These are phyloP conservation scores for Drosophila acutilabella DNA, from an alignment of 2,888 invertebrate species.

Conservation along the genomic window DNA sequence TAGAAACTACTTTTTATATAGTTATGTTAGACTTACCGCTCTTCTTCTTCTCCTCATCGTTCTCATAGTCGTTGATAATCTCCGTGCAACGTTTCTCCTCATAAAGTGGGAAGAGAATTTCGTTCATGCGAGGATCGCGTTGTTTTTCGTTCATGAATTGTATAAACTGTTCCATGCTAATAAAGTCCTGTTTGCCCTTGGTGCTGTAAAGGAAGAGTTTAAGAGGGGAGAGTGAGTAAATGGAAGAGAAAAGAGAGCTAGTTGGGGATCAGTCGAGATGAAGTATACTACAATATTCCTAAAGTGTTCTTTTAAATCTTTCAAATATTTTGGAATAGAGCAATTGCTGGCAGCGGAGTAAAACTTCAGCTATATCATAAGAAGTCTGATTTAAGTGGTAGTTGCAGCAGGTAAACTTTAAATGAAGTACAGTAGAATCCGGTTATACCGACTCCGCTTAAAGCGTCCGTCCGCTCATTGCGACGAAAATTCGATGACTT, in stretches of 20 bases:
- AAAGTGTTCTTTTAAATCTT: too few species aligned
- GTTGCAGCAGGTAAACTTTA: too few species aligned
- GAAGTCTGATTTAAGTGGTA: too few species aligned
- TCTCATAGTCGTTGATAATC: constrained; percentile 97
- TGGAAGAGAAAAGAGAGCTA: too few species aligned
- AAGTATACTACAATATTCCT: too few species aligned
- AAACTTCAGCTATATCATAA: too few species aligned
- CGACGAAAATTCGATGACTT: too few species aligned
- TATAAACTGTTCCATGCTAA: constrained; percentile 94
- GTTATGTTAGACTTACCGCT: constrained; percentile 49
- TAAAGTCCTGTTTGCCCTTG: constrained; percentile 94
- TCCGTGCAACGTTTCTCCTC: constrained; percentile 96
- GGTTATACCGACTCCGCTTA: too few species aligned
- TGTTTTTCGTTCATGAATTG: constrained; percentile 98
- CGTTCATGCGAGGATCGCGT: constrained; percentile 98
- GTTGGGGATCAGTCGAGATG: not conserved
- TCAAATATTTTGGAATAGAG: too few species aligned
- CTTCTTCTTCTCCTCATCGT: constrained; percentile 88
- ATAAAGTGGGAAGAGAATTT: constrained; percentile 98
- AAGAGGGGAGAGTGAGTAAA: not conserved
- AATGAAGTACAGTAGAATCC: too few species aligned
- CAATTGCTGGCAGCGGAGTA: too few species aligned
- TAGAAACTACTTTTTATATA: not conserved
- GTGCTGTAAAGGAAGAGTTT: constrained; percentile 88
- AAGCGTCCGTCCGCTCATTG: too few species aligned